A percentile compares a stretch with the other conserved stretches of the same genome.
Evolutionary conservation across 2,797 vertebrate genomes (phyloP).

Genomic region (Malacoctenus gilli): DNA sequence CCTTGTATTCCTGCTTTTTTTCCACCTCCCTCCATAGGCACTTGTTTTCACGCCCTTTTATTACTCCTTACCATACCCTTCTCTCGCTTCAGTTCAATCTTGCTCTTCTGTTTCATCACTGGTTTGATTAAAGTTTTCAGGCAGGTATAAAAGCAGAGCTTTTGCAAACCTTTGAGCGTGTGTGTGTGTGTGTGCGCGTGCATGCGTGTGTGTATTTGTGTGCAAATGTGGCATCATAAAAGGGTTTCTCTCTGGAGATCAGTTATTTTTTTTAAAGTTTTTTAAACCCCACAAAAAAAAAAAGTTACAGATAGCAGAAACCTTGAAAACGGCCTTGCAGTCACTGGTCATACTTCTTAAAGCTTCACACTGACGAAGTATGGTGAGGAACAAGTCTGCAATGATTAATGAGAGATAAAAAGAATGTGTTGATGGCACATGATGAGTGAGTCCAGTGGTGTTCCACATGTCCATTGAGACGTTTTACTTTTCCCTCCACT

Average conservation of each 20-base stretch:
- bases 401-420: slow-evolving; percentile 36
- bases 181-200: neutral
- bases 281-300: slow-evolving; percentile 4
- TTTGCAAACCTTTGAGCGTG: slow-evolving; percentile 16
- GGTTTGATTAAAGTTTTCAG: slow-evolving; percentile 42
- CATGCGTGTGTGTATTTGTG: slow-evolving; percentile 2
- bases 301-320: slow-evolving; percentile 41
- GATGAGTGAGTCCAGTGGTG: neutral
- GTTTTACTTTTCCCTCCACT: neutral
- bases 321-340: slow-evolving; percentile 39
- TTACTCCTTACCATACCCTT: slow-evolving; percentile 10
- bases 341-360: slow-evolving; percentile 26
- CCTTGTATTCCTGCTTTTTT: slow-evolving; percentile 6
- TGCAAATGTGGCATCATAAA: slow-evolving; percentile 2
- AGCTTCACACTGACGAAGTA: slow-evolving; percentile 18
- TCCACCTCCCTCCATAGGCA: neutral
- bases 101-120: slow-evolving; percentile 52
- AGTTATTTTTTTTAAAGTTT: slow-evolving; percentile 30
- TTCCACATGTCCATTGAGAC: neutral
- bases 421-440: slow-evolving; percentile 18
- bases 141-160: slow-evolving; percentile 36
- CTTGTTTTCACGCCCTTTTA: slow-evolving; percentile 1
- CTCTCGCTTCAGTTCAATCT: slow-evolving; percentile 16
- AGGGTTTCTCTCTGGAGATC: neutral
- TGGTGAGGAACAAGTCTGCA: slow-evolving; percentile 16